phyloP scores from a whole-genome alignment of 2,888 invertebrate genomes.

The Ametastegia equiseti region DNA sequence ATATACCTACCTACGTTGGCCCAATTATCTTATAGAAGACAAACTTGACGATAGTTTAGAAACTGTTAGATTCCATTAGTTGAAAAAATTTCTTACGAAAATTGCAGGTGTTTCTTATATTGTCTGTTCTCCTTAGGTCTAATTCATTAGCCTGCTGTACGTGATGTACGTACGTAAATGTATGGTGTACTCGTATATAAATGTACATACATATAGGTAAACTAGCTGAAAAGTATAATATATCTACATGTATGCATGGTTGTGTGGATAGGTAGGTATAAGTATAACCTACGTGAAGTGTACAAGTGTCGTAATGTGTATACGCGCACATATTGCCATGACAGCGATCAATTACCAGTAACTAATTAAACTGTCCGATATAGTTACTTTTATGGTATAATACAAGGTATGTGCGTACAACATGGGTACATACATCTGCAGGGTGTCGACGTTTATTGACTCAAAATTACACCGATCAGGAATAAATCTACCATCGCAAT shows the following conservation, averaged over 20 bases:
- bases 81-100: background rate
- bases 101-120: background rate
- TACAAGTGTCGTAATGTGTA: background rate
- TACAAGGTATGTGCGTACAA: no score
- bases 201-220: no score
- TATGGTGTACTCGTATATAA: no score
- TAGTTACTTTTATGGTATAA: no score
- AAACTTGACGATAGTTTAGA: background rate
- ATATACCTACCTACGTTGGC: no score
- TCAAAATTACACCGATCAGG: background rate
- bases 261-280: background rate
- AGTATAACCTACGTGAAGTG: background rate
- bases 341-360: background rate
- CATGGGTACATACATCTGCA: no score
- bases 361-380: slow-evolving; percentile 21
- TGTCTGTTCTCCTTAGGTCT: background rate
- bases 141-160: background rate
- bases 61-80: background rate
- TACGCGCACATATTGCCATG: background rate
- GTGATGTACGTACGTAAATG: no score
- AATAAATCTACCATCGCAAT: background rate
- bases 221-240: no score
- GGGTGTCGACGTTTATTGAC: background rate
- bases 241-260: background rate
- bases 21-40: background rate